A percentile compares a stretch with the other conserved stretches of the same genome.
These are phyloP conservation scores for Tillus elongatus DNA, from an alignment of 2,888 invertebrate species.

Conservation along the genomic window DNA sequence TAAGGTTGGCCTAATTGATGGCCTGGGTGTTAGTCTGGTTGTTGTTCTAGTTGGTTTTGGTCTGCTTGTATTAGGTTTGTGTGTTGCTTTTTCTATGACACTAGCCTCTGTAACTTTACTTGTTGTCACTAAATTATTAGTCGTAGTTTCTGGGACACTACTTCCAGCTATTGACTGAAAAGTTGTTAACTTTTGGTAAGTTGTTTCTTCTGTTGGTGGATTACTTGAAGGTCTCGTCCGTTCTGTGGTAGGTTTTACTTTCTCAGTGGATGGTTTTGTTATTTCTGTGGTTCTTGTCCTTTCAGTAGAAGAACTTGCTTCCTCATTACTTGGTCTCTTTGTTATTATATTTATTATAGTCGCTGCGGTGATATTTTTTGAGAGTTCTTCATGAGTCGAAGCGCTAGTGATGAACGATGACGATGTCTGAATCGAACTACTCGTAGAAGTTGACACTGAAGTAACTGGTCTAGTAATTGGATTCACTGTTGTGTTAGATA, in stretches of 20 bases:
- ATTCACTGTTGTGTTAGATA: constrained; percentile 20
- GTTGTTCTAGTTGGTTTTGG: constrained; percentile 20
- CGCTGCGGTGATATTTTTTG: no score
- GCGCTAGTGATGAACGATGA: no score
- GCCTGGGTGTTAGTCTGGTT: constrained; percentile 25
- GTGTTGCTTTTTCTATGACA: no score
- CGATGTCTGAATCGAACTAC: no score
- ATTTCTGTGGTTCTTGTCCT: constrained; percentile 10
- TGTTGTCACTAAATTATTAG: constrained; percentile 10
- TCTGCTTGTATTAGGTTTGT: constrained; percentile 16
- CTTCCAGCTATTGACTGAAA: constrained; percentile 13
- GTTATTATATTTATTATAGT: no score
- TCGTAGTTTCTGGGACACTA: not conserved
- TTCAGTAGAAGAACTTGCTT: no score
- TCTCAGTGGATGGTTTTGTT: constrained; percentile 20
- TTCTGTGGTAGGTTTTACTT: constrained; percentile 15
- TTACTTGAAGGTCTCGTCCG: constrained; percentile 6
- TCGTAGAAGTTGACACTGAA: no score
- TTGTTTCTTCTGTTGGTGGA: no score
- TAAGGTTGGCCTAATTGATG: constrained; percentile 21
- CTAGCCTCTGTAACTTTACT: constrained; percentile 9
- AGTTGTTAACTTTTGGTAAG: constrained; percentile 12
- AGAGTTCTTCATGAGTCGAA: no score
- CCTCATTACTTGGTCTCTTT: no score
- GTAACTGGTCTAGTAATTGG: no score